phyloP scores from a whole-genome alignment of 2,888 invertebrate genomes.

The Andrena trimmerana region DNA sequence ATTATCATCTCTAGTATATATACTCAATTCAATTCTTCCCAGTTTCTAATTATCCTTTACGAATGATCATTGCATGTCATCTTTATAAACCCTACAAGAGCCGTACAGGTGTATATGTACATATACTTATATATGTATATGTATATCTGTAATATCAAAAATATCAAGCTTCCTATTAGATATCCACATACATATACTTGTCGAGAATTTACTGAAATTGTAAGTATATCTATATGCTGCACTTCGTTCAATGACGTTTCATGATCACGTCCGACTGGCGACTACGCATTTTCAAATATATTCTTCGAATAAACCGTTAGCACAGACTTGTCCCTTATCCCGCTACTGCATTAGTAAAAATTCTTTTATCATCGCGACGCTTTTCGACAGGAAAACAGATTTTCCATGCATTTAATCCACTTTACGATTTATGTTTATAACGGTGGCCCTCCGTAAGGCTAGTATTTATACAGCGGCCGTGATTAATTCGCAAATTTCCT shows the following conservation, averaged over 20 bases:
- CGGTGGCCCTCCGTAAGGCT: background rate
- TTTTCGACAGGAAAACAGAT: background rate
- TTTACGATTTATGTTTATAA: slow-evolving; percentile 14
- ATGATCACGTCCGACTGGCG: background rate
- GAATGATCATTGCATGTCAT: slow-evolving; percentile 5
- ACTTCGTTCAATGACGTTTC: slow-evolving; percentile 3
- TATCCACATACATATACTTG: background rate
- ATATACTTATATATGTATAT: background rate
- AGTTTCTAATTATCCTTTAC: background rate
- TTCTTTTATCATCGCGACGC: background rate
- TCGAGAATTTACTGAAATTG: slow-evolving; percentile 1
- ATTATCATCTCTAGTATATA: background rate
- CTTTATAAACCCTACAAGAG: background rate
- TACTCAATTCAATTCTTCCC: background rate
- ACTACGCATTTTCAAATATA: background rate
- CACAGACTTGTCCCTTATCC: background rate
- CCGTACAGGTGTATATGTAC: background rate
- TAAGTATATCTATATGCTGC: background rate
- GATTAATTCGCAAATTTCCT: slow-evolving; percentile 12
- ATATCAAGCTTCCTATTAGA: background rate
- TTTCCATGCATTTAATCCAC: slow-evolving; percentile 9
- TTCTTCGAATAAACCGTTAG: background rate
- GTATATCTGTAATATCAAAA: background rate
- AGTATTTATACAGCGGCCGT: slow-evolving; percentile 15
- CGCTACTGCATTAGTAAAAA: background rate